These are phyloP conservation scores for Eublepharis macularius DNA, from an alignment of 2,113 vertebrate genomes.

Conservation along the genomic window DNA sequence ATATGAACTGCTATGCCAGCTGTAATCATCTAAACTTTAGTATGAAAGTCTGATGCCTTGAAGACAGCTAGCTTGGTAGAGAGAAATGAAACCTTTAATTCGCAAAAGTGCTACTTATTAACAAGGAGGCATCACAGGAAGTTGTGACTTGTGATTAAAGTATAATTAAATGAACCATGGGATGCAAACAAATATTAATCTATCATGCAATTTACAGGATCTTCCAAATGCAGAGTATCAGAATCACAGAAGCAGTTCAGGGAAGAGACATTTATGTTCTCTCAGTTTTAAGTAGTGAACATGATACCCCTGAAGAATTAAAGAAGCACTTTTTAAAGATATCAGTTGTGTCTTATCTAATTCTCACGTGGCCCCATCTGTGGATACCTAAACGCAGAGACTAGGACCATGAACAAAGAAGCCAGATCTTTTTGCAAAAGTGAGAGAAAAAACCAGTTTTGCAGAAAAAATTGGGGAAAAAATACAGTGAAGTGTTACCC, in stretches of 20 bases:
- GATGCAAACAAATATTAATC: background rate
- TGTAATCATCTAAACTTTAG: background rate
- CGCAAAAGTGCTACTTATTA: background rate
- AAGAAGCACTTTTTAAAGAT: background rate
- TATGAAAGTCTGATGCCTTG: background rate
- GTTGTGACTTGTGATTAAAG: constrained; percentile 12
- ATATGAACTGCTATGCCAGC: background rate
- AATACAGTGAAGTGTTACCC: too few species aligned
- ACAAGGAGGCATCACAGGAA: background rate
- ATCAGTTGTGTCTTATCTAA: too few species aligned
- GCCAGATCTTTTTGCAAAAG: too few species aligned
- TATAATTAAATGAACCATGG: constrained; percentile 15
- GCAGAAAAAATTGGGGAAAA: too few species aligned
- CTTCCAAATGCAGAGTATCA: background rate
- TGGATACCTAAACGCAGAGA: too few species aligned
- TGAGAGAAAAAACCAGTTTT: too few species aligned
- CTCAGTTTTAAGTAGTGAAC: background rate
- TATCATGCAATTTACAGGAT: background rate
- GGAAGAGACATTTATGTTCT: background rate
- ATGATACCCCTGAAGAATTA: background rate
- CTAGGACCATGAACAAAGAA: too few species aligned
- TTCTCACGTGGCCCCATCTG: background rate
- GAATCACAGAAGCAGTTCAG: background rate
- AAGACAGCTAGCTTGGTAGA: background rate
- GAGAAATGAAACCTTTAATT: constrained; percentile 21